A percentile compares a stretch with the other conserved stretches of the same genome.
Evolutionary conservation across 2,797 vertebrate genomes (phyloP).

Genomic region (Glyptemys insculpta): DNA sequence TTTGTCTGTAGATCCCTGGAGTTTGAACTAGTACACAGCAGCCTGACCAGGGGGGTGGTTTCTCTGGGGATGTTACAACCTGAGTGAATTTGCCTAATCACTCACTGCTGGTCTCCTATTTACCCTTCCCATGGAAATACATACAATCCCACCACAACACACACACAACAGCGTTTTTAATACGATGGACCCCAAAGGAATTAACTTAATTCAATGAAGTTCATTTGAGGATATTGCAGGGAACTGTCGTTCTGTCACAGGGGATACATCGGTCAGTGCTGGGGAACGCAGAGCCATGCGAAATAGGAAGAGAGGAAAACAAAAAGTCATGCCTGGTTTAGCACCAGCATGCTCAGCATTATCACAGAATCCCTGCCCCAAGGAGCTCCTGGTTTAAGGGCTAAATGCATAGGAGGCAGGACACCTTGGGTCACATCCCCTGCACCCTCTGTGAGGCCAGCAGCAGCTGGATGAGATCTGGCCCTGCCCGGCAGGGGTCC

Average conservation of each 20-base stretch:
- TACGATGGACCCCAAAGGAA: neutral
- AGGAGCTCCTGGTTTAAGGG: neutral
- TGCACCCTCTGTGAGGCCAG: neutral
- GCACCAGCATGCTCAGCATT: neutral
- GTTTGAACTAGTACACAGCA: too few relatives aligned
- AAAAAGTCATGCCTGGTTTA: neutral
- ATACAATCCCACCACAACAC: neutral
- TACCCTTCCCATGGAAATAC: neutral
- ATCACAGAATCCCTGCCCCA: neutral
- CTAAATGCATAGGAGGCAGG: neutral
- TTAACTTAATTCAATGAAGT: neutral
- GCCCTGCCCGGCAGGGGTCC: neutral
- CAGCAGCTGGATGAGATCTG: neutral
- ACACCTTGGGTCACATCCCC: neutral
- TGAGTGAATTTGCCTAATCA: neutral
- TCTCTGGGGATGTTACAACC: neutral
- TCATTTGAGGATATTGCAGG: neutral
- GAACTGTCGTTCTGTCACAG: neutral
- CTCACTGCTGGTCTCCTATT: neutral
- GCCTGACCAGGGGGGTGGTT: neutral
- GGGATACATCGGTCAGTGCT: too few relatives aligned
- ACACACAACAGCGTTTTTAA: neutral
- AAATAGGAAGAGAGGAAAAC: neutral
- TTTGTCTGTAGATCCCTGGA: too few relatives aligned
- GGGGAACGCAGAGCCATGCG: neutral